A percentile compares a stretch with the other conserved stretches of the same genome.
Conservation (phyloP, 2,888 invertebrate species). For the Erebia palarica region DNA sequence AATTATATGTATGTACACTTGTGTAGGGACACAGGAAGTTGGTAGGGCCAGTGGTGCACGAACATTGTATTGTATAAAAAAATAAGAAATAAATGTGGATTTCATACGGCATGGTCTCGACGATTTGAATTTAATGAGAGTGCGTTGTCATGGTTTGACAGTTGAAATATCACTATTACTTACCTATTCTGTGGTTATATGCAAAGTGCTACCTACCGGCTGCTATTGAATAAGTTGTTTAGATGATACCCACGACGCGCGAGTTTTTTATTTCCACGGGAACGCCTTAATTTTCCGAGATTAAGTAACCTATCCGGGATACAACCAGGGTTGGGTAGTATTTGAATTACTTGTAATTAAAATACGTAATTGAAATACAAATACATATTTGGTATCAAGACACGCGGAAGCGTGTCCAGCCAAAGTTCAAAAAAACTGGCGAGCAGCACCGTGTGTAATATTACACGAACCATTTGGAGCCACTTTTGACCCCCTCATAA, state of each 20-base stretch:
- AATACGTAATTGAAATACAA: slow-evolving; percentile 52
- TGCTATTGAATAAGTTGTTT: slow-evolving; percentile 2
- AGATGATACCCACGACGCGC: too few relatives aligned
- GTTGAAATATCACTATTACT: too few relatives aligned
- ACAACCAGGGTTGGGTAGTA: slow-evolving; percentile 21
- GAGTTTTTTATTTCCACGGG: too few relatives aligned
- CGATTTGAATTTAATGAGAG: slow-evolving; percentile 60
- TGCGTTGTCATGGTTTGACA: slow-evolving; percentile 65
- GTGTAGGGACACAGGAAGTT: slow-evolving; percentile 11
- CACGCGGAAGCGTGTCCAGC: too few relatives aligned
- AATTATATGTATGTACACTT: neutral
- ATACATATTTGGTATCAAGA: slow-evolving; percentile 34
- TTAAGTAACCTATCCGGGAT: too few relatives aligned
- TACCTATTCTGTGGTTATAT: too few relatives aligned
- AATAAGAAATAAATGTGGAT: slow-evolving; percentile 37
- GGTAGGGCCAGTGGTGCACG: neutral
- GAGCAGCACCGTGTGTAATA: too few relatives aligned
- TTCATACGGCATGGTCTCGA: slow-evolving; percentile 35
- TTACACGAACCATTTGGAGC: too few relatives aligned
- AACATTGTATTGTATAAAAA: slow-evolving; percentile 18
- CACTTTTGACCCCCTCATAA: too few relatives aligned
- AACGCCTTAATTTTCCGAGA: too few relatives aligned
- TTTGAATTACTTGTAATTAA: slow-evolving; percentile 41
- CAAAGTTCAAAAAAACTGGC: too few relatives aligned
- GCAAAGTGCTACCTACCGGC: slow-evolving; percentile 38